Evolutionary conservation across 2,113 vertebrate species (phyloP).

Genomic region (Antigone vipio): DNA sequence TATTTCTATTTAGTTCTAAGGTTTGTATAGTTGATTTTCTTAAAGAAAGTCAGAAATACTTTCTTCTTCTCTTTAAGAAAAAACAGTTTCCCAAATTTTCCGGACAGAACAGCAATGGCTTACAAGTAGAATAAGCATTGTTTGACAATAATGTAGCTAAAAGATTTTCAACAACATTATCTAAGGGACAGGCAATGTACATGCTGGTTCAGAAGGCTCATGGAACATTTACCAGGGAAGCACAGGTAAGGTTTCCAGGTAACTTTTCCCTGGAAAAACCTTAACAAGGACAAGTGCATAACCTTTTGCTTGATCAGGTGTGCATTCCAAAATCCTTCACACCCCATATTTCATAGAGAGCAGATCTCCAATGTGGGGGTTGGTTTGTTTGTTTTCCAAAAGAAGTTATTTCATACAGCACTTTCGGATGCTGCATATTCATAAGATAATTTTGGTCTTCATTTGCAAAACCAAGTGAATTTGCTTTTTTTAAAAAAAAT

Average conservation of each 20-base stretch:
- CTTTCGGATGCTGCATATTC: neutral
- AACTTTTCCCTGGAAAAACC: neutral
- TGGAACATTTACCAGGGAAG: neutral
- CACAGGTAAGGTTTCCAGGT: neutral
- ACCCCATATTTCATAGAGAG: neutral
- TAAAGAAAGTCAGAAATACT: neutral
- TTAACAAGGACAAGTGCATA: neutral
- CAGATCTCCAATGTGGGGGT: neutral
- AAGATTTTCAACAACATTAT: neutral
- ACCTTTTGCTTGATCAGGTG: neutral
- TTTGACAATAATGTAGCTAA: neutral
- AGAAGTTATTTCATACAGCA: neutral
- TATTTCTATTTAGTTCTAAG: neutral
- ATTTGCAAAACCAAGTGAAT: neutral
- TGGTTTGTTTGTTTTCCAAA: neutral
- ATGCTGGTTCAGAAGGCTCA: neutral
- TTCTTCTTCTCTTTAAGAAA: neutral
- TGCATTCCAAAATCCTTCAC: neutral
- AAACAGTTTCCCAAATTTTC: neutral
- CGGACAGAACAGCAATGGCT: rapidly evolving
- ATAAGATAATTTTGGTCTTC: neutral
- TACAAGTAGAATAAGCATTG: neutral
- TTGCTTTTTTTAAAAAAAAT: neutral
- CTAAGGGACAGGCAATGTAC: neutral
- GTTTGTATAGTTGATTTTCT: neutral